A percentile compares a stretch with the other conserved stretches of the same genome.
These are phyloP conservation scores for Cataglyphis altisquamis DNA, from an alignment of 2,888 invertebrate species.

Conservation along the genomic window DNA sequence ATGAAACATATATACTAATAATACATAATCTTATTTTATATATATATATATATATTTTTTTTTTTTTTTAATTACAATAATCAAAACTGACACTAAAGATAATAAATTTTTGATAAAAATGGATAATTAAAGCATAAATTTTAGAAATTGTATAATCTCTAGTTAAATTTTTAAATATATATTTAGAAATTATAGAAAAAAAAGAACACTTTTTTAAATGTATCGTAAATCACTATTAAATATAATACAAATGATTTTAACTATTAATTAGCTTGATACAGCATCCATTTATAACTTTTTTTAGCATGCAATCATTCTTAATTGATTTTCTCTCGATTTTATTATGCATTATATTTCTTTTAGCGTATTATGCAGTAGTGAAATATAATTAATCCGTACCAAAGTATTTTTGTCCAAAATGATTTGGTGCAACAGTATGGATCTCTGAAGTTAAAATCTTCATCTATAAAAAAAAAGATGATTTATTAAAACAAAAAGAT, in stretches of 20 bases:
- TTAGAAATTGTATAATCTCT: slow-evolving; percentile 1
- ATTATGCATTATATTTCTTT: slow-evolving; percentile 51
- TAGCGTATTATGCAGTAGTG: slow-evolving; percentile 67
- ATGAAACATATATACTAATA: neutral
- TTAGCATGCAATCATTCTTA: slow-evolving; percentile 63
- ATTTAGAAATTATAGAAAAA: neutral
- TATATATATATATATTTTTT: neutral
- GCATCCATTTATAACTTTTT: slow-evolving; percentile 9
- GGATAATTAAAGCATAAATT: neutral
- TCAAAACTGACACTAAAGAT: neutral
- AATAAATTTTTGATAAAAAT: neutral
- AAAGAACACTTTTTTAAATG: neutral
- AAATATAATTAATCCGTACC: slow-evolving; percentile 93
- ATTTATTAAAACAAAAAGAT: slow-evolving; percentile 34
- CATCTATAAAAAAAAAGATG: slow-evolving; percentile 88
- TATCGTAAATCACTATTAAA: slow-evolving; percentile 5
- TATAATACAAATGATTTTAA: neutral
- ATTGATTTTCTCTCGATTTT: slow-evolving; percentile 67
- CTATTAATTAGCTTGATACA: slow-evolving; percentile 25
- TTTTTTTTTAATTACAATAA: neutral
- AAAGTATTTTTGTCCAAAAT: slow-evolving; percentile 99
- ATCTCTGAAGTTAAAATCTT: slow-evolving; percentile 98
- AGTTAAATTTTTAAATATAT: neutral
- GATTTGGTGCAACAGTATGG: slow-evolving; percentile 97
- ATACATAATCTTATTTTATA: neutral